Conservation (phyloP, 2,797 vertebrate genomes). For the Capromys pilorides region DNA sequence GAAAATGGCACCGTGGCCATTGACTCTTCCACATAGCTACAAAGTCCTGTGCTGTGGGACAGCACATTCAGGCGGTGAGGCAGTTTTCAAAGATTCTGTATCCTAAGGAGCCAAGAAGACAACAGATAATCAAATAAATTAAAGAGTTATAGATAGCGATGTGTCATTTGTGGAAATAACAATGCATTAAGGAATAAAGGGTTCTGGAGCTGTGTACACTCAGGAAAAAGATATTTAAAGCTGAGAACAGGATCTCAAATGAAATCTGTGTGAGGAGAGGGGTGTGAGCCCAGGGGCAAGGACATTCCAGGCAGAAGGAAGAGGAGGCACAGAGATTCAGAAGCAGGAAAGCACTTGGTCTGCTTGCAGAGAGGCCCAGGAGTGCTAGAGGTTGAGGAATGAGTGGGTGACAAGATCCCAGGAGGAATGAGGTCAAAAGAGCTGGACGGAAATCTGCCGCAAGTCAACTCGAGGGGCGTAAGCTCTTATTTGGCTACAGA, state of each 20-base stretch:
- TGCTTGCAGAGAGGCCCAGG: neutral
- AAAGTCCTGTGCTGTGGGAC: neutral
- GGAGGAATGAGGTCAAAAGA: neutral
- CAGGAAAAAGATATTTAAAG: neutral
- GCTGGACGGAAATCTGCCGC: neutral
- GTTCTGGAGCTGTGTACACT: neutral
- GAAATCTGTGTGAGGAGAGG: neutral
- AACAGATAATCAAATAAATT: neutral
- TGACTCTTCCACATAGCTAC: neutral
- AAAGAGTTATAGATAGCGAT: neutral
- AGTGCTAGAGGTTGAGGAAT: neutral
- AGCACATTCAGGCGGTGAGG: too few relatives aligned
- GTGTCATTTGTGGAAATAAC: neutral
- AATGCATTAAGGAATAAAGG: slow-evolving; percentile 2
- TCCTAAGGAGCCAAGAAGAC: neutral
- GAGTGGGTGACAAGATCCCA: neutral
- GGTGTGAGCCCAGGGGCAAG: neutral
- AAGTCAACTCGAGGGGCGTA: neutral
- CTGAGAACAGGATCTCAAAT: neutral
- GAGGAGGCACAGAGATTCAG: neutral
- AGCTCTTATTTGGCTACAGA: neutral
- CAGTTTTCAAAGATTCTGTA: neutral
- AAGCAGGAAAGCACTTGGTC: neutral
- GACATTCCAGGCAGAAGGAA: neutral
- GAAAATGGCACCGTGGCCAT: neutral